phyloP scores from a whole-genome alignment of 2,113 vertebrate species.

The Choloepus hoffmanni region DNA sequence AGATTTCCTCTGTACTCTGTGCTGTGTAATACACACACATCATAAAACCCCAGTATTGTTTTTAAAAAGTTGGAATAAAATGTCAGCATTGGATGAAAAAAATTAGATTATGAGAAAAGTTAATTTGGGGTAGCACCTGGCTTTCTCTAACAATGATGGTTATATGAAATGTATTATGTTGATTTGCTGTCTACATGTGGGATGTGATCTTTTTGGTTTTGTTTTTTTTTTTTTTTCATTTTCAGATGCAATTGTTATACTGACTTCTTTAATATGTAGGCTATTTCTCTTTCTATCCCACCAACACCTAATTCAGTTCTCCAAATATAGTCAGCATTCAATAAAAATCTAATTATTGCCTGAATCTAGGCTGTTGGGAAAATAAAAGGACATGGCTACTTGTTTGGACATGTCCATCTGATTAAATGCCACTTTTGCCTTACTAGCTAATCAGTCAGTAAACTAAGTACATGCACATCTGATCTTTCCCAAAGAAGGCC shows the following conservation, averaged over 20 bases:
- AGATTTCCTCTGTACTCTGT: not conserved
- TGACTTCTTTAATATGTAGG: not conserved
- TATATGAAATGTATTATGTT: not conserved
- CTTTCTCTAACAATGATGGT: not conserved
- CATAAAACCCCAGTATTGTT: not conserved
- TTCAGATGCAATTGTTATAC: not conserved
- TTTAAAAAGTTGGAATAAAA: not conserved
- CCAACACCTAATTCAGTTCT: not conserved
- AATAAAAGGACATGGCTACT: not conserved
- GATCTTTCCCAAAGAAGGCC: constrained; percentile 38
- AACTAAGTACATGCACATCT: not conserved
- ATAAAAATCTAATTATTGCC: constrained; percentile 52
- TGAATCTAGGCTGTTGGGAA: not conserved
- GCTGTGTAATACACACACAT: not conserved
- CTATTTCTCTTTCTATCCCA: not conserved
- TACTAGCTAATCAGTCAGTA: constrained; percentile 55
- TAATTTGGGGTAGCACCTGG: not conserved
- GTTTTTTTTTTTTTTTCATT: no score
- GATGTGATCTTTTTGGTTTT: not conserved
- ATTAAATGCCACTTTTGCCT: constrained; percentile 69
- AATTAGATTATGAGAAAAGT: not conserved
- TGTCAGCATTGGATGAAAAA: constrained; percentile 8
- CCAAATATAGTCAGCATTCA: constrained; percentile 59
- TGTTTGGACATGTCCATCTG: constrained; percentile 43
- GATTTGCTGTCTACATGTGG: not conserved